Conservation (phyloP, 2,888 invertebrate genomes). For the Diploptera punctata region DNA sequence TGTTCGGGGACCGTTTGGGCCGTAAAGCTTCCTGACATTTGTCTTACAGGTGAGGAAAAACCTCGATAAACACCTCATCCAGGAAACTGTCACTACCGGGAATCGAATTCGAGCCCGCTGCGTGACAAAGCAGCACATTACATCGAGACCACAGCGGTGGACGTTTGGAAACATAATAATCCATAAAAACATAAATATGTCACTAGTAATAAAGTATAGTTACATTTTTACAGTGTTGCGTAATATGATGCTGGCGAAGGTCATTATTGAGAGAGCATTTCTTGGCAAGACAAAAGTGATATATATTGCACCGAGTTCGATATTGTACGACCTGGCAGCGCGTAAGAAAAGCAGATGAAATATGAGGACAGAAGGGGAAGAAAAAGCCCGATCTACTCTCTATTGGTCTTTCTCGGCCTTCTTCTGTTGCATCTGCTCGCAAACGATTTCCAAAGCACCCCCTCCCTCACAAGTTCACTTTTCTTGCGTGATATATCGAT, state of each 20-base stretch:
- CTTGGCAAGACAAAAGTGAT: neutral
- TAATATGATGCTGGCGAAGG: neutral
- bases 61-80: no score
- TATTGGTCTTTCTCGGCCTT: constrained; percentile 6
- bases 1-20: no score
- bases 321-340: neutral
- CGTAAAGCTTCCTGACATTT: no score
- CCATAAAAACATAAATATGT: neutral
- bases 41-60: no score
- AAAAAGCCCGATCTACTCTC: neutral
- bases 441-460: constrained; percentile 7
- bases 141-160: no score
- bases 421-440: constrained; percentile 15
- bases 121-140: no score
- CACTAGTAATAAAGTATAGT: neutral
- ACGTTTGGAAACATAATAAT: no score
- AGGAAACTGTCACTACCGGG: no score
- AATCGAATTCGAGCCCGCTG: no score
- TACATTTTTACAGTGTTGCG: neutral
- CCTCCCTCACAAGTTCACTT: constrained; percentile 1
- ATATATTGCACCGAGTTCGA: neutral
- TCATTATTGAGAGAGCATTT: neutral
- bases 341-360: neutral
- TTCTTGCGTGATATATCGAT: constrained; percentile 37
- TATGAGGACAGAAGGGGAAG: neutral